Base-by-base conservation (phyloP, 1,140 invertebrate species). In the Sitodiplosis mosellana region DNA sequence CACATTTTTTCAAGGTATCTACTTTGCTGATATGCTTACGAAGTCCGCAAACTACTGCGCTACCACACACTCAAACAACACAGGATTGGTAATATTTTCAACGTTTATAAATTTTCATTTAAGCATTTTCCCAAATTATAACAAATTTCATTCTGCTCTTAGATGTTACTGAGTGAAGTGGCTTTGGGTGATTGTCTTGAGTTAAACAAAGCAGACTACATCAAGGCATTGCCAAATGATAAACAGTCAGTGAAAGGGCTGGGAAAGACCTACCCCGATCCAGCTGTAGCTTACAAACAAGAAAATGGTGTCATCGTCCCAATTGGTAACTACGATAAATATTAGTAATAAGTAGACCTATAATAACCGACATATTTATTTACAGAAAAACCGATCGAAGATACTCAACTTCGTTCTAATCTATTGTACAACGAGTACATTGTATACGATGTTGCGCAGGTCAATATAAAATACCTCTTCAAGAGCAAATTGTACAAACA, bases 1-100 rank as follows among this genome's bases (percentile, higher is more conserved):
- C n/a, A n/a, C n/a, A n/a, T n/a, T n/a, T n/a, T n/a, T n/a, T n/a
- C n/a, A 91, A 68, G 87, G 84, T 60, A 77, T 84, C 47, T 98
- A 98, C 65, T 97, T 98, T 69, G 93, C 94, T 3, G 94, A 99
- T 65, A 96, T 97, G 90, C 91, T 97, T 0, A 92, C 90, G 1
- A 99, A 99, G 65, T 96, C 92, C 1, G 94, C 94, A 1, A 97
- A 98, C 64, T 99, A 99, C 64, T 98, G 95, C 69, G 80, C 74
- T 53, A 85, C 91, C 2, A 78, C 71, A 44, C 67, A 67, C 2
- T 54, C 60, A 37, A 83, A 83, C 60, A 72, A 78, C 12, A 77
- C 76, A 11, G 94, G 91, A 47, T 63, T 97, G n/a, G n/a, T n/a
- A n/a, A n/a, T n/a, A n/a, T n/a, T n/a, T n/a, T n/a, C n/a, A n/a